A percentile compares a stretch with the other conserved stretches of the same genome.
phyloP scores from a whole-genome alignment of 2,797 vertebrate genomes.

The Enteromius radiatus region DNA sequence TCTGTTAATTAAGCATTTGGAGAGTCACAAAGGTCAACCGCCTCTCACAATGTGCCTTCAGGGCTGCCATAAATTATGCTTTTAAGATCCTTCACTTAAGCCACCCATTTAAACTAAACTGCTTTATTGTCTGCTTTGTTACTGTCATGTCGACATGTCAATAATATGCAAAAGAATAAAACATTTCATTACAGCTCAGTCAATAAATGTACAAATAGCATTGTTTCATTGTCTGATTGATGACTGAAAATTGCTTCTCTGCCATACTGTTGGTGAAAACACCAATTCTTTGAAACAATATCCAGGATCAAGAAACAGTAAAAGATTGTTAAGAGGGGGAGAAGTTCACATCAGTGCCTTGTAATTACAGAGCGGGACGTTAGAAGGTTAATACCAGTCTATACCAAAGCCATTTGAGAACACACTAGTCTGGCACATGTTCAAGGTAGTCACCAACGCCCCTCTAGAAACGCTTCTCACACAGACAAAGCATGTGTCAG shows the following conservation, averaged over 20 bases:
- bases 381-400: constrained; percentile 65
- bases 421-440: constrained; percentile 46
- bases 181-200: constrained; percentile 19
- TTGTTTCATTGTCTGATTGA: constrained; percentile 27
- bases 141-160: not conserved
- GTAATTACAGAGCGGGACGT: constrained; percentile 63
- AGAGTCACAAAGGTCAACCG: not conserved
- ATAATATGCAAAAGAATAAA: constrained; percentile 20
- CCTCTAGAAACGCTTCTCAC: constrained; percentile 36
- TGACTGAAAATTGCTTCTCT: constrained; percentile 24
- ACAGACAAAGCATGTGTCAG: constrained; percentile 56
- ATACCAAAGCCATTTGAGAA: constrained; percentile 60
- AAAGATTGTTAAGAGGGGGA: constrained; percentile 18
- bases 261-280: not conserved
- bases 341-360: constrained; percentile 44
- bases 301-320: constrained; percentile 46
- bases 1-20: not conserved
- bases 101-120: not conserved
- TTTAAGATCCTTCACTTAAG: constrained; percentile 14
- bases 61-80: constrained; percentile 10
- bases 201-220: constrained; percentile 31
- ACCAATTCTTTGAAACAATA: constrained; percentile 22
- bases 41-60: not conserved
- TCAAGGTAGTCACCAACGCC: constrained; percentile 57
- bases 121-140: not conserved